phyloP scores from a whole-genome alignment of 2,888 invertebrate genomes.

The Caenorhabditis auriculariae region DNA sequence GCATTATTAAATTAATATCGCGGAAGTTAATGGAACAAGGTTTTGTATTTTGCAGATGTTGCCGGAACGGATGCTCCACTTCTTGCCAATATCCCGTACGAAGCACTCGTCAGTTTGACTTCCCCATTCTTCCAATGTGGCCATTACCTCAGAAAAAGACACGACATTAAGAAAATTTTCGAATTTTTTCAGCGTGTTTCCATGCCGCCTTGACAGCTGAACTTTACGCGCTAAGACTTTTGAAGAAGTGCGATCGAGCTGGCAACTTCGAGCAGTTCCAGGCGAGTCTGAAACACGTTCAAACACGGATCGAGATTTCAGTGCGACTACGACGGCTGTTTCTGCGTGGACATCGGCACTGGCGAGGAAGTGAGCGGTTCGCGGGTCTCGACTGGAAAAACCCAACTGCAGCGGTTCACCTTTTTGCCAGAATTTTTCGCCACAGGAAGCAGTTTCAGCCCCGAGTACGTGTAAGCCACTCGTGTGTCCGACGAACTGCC shows the following conservation, averaged over 20 bases:
- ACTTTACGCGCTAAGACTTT: slow-evolving; percentile 37
- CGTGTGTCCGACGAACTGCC: slow-evolving; percentile 36
- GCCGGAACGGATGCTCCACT: slow-evolving; percentile 45
- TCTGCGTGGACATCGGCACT: slow-evolving; percentile 49
- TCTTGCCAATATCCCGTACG: slow-evolving; percentile 43
- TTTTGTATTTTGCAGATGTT: no score
- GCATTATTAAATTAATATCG: no score
- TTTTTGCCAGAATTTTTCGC: no score
- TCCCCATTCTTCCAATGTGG: neutral
- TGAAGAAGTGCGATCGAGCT: slow-evolving; percentile 44
- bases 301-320: slow-evolving; percentile 25
- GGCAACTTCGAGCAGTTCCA: slow-evolving; percentile 48
- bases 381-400: slow-evolving; percentile 20
- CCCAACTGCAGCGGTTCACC: no score
- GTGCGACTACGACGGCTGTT: slow-evolving; percentile 54
- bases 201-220: slow-evolving; percentile 51
- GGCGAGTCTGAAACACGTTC: slow-evolving; percentile 2
- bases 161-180: neutral
- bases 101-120: slow-evolving; percentile 38
- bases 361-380: slow-evolving; percentile 50
- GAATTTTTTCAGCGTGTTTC: slow-evolving; percentile 43
- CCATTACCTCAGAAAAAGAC: neutral
- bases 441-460: slow-evolving; percentile 19
- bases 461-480: slow-evolving; percentile 26
- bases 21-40: no score